Base-by-base conservation (phyloP, 2,888 invertebrate genomes). In the Ctena decussata region DNA sequence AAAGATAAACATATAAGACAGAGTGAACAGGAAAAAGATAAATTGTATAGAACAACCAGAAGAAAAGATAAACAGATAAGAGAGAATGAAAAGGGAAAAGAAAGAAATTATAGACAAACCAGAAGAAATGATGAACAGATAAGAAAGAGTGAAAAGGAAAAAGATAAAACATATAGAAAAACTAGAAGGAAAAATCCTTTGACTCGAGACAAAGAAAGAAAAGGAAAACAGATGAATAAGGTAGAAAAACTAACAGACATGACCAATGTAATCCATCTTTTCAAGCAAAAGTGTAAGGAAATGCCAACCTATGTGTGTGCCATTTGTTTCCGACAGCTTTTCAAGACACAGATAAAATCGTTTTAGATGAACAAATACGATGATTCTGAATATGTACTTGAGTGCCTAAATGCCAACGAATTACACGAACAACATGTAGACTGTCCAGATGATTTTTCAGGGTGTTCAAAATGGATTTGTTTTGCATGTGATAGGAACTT, bases 291-390 rank as follows among this genome's bases (percentile, higher is more conserved):
- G 1, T 49, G 39, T 39, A 39, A 44, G 8, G 32, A 82, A 41
- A 73, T 41, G 35, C 82, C 82, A 39, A 32, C 46, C 46, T 82
- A 44, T 78, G 72, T 77, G 8, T 82, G 82, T 30, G 73, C 32
- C 39, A 71, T 71, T 60, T 82, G 82, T 49, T 37, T 39, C 35
- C 71, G 77, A 32, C 73, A 77, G 27, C 60, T 82, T 0, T 82
- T 82, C 32, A 39, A 53, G 35, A 73, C 73, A 39, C 82, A 82
- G 72, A 74, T 82, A 32, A 46, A 74, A 70, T 24, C 21, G 0
- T 82, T 77, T 82, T 30, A 70, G 35, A 3, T 60, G 27, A 35
- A 32, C 18, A 75, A 75, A 75, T 75, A 60, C 18, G 30, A 60
- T 60, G 60, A 24, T 60, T 60, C 60, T 60, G 60, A 60, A 60